Conservation (phyloP, 2,113 vertebrate species). For the Dicentrarchus labrax region DNA sequence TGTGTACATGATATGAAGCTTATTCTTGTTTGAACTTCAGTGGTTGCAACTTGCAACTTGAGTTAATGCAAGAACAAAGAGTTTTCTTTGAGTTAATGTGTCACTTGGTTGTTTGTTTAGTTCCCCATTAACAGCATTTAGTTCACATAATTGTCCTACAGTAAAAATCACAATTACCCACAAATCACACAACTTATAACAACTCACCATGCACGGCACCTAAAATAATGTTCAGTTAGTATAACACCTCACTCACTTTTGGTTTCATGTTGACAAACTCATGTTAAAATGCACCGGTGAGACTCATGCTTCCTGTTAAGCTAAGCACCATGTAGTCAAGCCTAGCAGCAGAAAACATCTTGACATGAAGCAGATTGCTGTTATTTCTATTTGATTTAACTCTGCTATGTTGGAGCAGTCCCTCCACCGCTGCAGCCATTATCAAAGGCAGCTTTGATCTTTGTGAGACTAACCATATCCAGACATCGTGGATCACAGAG, state of each 20-base stretch:
- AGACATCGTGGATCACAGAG: conserved; percentile 89
- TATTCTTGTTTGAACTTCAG: conserved; percentile 3
- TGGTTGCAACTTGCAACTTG: background rate
- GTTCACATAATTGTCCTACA: background rate
- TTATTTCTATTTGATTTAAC: conserved; percentile 84
- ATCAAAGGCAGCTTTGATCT: conserved; percentile 93
- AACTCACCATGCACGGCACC: background rate
- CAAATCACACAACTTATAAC: background rate
- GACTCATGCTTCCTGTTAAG: conserved; percentile 68
- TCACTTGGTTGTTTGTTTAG: background rate
- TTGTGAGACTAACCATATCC: conserved; percentile 93
- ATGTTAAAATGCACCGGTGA: conserved; percentile 43
- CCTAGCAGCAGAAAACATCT: conserved; percentile 77
- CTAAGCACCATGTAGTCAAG: conserved; percentile 69
- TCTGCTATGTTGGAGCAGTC: conserved; percentile 79
- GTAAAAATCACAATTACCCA: background rate
- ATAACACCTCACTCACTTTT: conserved; percentile 34
- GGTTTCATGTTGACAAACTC: conserved; percentile 45
- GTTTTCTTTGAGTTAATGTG: background rate
- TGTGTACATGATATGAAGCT: background rate
- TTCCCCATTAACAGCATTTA: background rate
- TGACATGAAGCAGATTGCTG: conserved; percentile 84
- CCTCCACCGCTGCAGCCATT: conserved; percentile 87
- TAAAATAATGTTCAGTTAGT: background rate
- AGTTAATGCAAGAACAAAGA: background rate